A percentile compares a stretch with the other conserved stretches of the same genome.
These are phyloP conservation scores for Chaunax sp. DNA, from an alignment of 2,797 vertebrate species.

Conservation along the genomic window DNA sequence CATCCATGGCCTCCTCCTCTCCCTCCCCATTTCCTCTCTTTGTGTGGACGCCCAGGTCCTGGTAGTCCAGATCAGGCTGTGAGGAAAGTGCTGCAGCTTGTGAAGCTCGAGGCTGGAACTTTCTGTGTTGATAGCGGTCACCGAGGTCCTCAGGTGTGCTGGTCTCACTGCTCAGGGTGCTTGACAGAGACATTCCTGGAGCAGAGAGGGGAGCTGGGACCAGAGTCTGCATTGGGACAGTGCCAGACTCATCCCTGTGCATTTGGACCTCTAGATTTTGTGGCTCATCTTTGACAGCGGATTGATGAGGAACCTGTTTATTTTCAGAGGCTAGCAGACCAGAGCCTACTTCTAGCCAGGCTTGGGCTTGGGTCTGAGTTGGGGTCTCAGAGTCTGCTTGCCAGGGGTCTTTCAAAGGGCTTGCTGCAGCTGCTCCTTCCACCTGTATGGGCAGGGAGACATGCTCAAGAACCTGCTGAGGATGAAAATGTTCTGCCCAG, in stretches of 20 bases:
- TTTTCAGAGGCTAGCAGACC: slow-evolving; percentile 39
- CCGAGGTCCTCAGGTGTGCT: slow-evolving; percentile 85
- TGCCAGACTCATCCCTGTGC: slow-evolving; percentile 11
- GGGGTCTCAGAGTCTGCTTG: slow-evolving; percentile 70
- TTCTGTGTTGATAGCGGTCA: slow-evolving; percentile 71
- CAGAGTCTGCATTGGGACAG: slow-evolving; percentile 31
- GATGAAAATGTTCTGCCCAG: slow-evolving; percentile 69
- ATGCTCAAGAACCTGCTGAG: slow-evolving; percentile 32
- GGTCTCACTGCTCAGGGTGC: slow-evolving; percentile 82
- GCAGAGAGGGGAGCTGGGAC: slow-evolving; percentile 22
- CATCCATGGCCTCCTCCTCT: slow-evolving; percentile 72
- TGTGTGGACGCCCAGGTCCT: slow-evolving; percentile 65
- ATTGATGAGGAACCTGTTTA: slow-evolving; percentile 34
- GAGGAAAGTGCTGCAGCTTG: slow-evolving; percentile 15
- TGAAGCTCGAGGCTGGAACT: slow-evolving; percentile 21
- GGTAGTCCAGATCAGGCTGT: slow-evolving; percentile 62
- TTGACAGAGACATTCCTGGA: slow-evolving; percentile 74
- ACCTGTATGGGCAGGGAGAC: slow-evolving; percentile 15
- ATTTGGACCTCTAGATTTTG: slow-evolving; percentile 25
- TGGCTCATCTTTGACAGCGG: slow-evolving; percentile 28
- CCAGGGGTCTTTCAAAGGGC: slow-evolving; percentile 62
- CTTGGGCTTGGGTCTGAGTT: slow-evolving; percentile 64
- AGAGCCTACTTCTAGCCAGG: slow-evolving; percentile 65
- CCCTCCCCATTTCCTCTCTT: slow-evolving; percentile 58
- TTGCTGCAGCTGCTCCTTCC: slow-evolving; percentile 43